Conservation (phyloP, 2,888 invertebrate genomes). For the Glomeris marginata region DNA sequence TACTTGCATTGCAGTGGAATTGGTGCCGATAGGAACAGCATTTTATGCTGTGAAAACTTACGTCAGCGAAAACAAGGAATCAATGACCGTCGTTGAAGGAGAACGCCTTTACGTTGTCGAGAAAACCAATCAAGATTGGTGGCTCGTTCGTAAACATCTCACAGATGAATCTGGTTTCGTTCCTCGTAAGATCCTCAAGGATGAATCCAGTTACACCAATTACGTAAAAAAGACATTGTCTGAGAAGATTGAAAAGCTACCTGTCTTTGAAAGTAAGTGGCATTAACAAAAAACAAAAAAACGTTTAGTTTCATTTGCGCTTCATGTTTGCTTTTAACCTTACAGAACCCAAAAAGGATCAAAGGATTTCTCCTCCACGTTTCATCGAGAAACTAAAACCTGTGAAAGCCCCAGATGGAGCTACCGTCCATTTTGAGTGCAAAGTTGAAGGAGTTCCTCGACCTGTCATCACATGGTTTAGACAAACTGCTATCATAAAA, state of each 20-base stretch:
- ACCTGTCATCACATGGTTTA: constrained; percentile 94
- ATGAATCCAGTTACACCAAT: constrained; percentile 59
- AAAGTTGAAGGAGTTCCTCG: constrained; percentile 88
- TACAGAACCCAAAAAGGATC: constrained; percentile 37
- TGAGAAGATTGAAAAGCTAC: constrained; percentile 79
- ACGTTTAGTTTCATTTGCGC: background rate
- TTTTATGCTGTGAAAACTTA: constrained; percentile 58
- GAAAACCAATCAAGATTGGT: constrained; percentile 77
- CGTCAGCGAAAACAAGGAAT: constrained; percentile 67
- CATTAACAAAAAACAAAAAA: background rate
- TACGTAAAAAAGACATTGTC: constrained; percentile 76
- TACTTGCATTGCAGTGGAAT: no score
- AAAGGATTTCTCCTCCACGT: constrained; percentile 64
- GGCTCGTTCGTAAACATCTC: constrained; percentile 76
- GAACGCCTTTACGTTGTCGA: constrained; percentile 72
- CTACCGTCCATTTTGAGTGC: constrained; percentile 89
- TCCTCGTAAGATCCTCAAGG: constrained; percentile 75
- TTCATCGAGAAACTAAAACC: constrained; percentile 74
- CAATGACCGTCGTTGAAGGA: constrained; percentile 76
- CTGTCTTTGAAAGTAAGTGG: constrained; percentile 77
- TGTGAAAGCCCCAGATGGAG: constrained; percentile 67
- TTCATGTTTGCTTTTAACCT: background rate
- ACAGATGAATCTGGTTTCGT: constrained; percentile 88
- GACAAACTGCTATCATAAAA: constrained; percentile 82
- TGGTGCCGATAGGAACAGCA: no score